phyloP scores from a whole-genome alignment of 2,113 vertebrate species.

The Campylomormyrus numenius region DNA sequence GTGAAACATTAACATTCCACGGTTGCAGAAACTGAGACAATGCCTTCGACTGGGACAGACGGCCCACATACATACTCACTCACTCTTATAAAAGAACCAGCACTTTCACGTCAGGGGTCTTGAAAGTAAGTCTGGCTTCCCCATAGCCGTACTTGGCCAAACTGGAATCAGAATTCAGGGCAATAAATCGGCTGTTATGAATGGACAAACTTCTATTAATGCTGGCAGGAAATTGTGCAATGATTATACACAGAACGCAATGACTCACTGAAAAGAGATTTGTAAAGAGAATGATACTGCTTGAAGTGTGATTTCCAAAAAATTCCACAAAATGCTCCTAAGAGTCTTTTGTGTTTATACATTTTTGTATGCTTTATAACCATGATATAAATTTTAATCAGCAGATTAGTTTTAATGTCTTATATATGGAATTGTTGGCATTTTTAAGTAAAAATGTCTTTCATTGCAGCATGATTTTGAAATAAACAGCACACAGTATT shows the following conservation, averaged over 20 bases:
- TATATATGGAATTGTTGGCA: not conserved
- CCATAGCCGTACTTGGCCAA: conserved; percentile 43
- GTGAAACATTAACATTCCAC: conserved; percentile 23
- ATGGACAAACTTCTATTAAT: conserved; percentile 56
- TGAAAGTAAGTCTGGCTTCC: conserved; percentile 41
- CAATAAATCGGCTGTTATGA: conserved; percentile 52
- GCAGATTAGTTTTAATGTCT: not conserved
- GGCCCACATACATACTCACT: not conserved
- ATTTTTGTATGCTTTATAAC: not conserved
- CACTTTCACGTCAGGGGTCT: not conserved
- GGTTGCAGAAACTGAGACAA: not conserved
- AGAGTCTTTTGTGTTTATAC: not conserved
- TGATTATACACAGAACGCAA: conserved; percentile 56
- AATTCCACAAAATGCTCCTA: not conserved
- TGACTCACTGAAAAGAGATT: conserved; percentile 57
- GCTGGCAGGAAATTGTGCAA: conserved; percentile 47
- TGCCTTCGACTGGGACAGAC: not conserved
- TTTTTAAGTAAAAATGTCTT: not conserved
- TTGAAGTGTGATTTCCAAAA: conserved; percentile 36
- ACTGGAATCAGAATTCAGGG: conserved; percentile 45
- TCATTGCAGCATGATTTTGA: not conserved
- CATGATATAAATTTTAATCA: not conserved
- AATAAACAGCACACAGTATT: not conserved
- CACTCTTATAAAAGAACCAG: not conserved
- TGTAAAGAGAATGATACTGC: conserved; percentile 24